Evolutionary conservation across 2,888 invertebrate genomes (phyloP).

Genomic region (Xanthia togata): DNA sequence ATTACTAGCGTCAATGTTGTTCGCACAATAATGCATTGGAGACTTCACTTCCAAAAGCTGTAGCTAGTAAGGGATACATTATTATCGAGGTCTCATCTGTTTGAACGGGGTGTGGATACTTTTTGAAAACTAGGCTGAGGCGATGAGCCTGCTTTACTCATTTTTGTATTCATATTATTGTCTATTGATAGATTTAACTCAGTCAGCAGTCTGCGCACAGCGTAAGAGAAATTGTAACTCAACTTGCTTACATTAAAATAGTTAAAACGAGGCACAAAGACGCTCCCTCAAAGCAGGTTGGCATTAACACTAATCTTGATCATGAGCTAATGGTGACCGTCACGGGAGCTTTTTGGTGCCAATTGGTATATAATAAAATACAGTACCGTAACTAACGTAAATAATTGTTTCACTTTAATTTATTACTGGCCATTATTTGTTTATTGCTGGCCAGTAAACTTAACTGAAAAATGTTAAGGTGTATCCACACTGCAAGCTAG

Average conservation of each 20-base stretch:
- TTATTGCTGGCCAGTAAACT: no score
- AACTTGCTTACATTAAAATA: neutral
- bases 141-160: neutral
- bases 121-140: neutral
- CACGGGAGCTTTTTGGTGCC: slow-evolving; percentile 80
- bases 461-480: neutral
- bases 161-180: no score
- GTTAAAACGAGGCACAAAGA: slow-evolving; percentile 76
- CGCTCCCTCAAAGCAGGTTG: slow-evolving; percentile 78
- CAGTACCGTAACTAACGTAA: slow-evolving; percentile 36
- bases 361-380: slow-evolving; percentile 55
- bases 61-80: neutral
- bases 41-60: neutral
- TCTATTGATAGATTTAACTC: neutral
- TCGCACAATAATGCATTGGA: neutral
- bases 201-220: neutral
- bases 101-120: neutral
- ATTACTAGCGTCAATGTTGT: slow-evolving; percentile 32
- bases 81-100: neutral
- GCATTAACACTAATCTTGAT: slow-evolving; percentile 84
- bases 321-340: slow-evolving; percentile 80
- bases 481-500: neutral
- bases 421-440: slow-evolving; percentile 3
- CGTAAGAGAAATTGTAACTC: neutral
- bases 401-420: slow-evolving; percentile 38